Percentiles rank a stretch among this genome's conserved stretches.
phyloP scores from a whole-genome alignment of 1,140 invertebrate genomes.

The Battus philenor region DNA sequence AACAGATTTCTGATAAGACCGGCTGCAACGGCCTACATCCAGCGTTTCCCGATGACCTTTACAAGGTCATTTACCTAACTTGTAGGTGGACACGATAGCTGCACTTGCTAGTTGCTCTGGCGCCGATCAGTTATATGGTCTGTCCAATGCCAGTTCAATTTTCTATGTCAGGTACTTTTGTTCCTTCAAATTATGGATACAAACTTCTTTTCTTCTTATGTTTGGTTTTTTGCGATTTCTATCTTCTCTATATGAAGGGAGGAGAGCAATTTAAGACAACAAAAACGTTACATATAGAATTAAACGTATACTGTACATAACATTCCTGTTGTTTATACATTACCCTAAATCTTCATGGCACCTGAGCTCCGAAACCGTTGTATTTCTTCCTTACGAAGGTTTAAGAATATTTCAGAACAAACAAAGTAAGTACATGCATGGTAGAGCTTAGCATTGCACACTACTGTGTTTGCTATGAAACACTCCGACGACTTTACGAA shows the following conservation, averaged over 20 bases:
- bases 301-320: constrained; percentile 72
- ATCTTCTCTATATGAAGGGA: constrained; percentile 25
- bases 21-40: too few species aligned
- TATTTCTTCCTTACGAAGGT: constrained; percentile 19
- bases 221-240: too few species aligned
- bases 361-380: constrained; percentile 3
- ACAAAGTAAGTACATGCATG: constrained; percentile 75
- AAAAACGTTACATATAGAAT: constrained; percentile 76
- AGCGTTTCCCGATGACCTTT: too few species aligned
- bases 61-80: too few species aligned
- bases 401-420: constrained; percentile 63
- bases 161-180: too few species aligned
- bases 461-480: constrained; percentile 72
- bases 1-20: too few species aligned
- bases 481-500: constrained; percentile 27
- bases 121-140: too few species aligned
- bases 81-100: too few species aligned
- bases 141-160: too few species aligned
- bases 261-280: constrained; percentile 74
- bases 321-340: constrained; percentile 74
- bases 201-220: too few species aligned
- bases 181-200: too few species aligned
- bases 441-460: constrained; percentile 67
- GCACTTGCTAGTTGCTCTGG: too few species aligned
- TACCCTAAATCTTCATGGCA: constrained; percentile 45